Evolutionary conservation across 2,113 vertebrate genomes (phyloP).

Genomic region (Sardina pilchardus): DNA sequence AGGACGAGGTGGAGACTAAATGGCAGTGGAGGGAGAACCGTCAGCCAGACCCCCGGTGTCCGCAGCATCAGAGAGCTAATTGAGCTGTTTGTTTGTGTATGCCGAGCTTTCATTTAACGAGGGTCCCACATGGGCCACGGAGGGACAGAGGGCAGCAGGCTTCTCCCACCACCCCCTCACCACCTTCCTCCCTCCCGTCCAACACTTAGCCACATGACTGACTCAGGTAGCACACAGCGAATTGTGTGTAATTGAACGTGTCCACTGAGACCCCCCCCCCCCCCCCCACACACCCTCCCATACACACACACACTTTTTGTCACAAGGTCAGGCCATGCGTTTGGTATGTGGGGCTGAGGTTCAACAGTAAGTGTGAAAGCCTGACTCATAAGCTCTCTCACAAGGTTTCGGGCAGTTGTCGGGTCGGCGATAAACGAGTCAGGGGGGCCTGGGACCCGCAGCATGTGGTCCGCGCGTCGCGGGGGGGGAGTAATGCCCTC

Average conservation of each 20-base stretch:
- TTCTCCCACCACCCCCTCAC: not conserved
- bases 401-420: constrained; percentile 62
- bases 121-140: not conserved
- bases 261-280: constrained; percentile 20
- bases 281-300: not conserved
- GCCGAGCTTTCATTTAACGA: not conserved
- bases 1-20: not conserved
- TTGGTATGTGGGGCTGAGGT: constrained; percentile 44
- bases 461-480: constrained; percentile 46
- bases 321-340: constrained; percentile 56
- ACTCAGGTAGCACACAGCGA: not conserved
- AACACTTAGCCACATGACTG: not conserved
- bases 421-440: constrained; percentile 53
- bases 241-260: not conserved
- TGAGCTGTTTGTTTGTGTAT: constrained; percentile 13
- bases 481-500: constrained; percentile 26
- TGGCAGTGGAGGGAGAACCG: not conserved
- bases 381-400: constrained; percentile 56
- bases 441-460: constrained; percentile 37
- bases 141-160: not conserved
- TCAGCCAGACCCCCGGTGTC: not conserved
- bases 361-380: constrained; percentile 62
- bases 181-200: not conserved
- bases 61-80: not conserved
- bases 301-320: constrained; percentile 33